Evolutionary conservation across 2,797 vertebrate species (phyloP), one percentile per base, ranked within the genome.

Genomic region (Coluber constrictor): DNA sequence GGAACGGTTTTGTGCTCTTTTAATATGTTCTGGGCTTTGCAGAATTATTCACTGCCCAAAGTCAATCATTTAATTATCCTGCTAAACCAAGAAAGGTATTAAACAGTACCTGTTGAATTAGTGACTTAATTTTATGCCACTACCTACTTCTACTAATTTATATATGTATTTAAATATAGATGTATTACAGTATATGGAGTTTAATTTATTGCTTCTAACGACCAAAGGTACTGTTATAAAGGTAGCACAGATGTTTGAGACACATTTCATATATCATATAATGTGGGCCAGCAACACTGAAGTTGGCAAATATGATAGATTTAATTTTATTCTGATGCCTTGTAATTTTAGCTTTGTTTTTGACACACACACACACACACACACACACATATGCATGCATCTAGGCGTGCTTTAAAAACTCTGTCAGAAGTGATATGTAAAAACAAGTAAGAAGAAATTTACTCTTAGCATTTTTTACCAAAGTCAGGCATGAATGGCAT

Each of bases 131-230:
- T 95, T 96, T 92, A 88, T 89, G 93, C 95, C 91, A 54, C 29
- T 95, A 95, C 92, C 55, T 88, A 83, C 27, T 93, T 91, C 56
- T 37, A 61, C 27, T 37, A n/a, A 74, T 57, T n/a, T 90, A 55
- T 92, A 83, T 25, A 43, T 43, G 74, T 83, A 83, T 89, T 54
- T 87, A 87, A 25, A 61, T 89, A 89, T 79, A 89, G 13, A 61
- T 94, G 92, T 94, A 93, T 95, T 96, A 97, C 95, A 97, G 94
- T 94, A 97, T 95, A 86, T 95, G 93, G 90, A 96, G 56, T 96
- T 90, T 70, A 90, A 89, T 93, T 98, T 98, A 98, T 98, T 98
- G 97, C 98, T 97, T 97, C 96, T 97, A 95, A 96, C 92, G 94
- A 96, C 91, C 95, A 95, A 95, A 97, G 94, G 95, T 94, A 95